Base-by-base conservation (phyloP, 2,888 invertebrate genomes). In the Mythimna albipuncta region DNA sequence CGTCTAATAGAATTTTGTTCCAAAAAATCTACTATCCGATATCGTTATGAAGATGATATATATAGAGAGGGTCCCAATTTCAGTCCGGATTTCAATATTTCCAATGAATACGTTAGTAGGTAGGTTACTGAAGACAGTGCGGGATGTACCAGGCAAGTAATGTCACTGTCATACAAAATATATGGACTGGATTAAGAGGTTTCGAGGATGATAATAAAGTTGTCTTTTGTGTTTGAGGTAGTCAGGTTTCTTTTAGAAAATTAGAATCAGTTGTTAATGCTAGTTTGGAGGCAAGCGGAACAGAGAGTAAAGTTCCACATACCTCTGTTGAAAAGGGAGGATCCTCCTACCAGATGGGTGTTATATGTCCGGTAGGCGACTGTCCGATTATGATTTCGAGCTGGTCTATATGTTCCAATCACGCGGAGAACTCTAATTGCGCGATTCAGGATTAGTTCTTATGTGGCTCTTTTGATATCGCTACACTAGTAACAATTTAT, bases 51-150 rank as follows among this genome's bases (percentile, higher is more conserved):
- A 75, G 75, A 87, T 86, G 86, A 87, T 87, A 87, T 86, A 89
- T 83, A 86, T 82, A 82, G 59, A 84, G 81, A 80, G 82, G 86
- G 82, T 80, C 83, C 84, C 85, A 85, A 83, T 87, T 89, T 87
- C 83, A 79, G 83, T 75, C 44, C 75, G 84, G 85, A 89, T 89
- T 90, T 87, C 88, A 89, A 89, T 88, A 89, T 87, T 89, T 90
- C 85, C 90, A 88, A 90, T 91, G 90, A 90, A 91, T 91, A 90
- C 84, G 86, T 89, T 88, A 89, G 88, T 84, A 88, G 90, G 70
- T 59, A 75, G 70, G 75, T 77, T 77, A 19, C 32, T 54, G 50
- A 44, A 79, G 72, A 69, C 58, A 74, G 69, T 61, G 57, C 21
- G n/a, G 41, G 21, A 67, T 70, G 57, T 75, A 67, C 75, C 58